A percentile compares a stretch with the other conserved stretches of the same genome.
phyloP scores from a whole-genome alignment of 2,888 invertebrate genomes.

The Nephrotoma flavescens region DNA sequence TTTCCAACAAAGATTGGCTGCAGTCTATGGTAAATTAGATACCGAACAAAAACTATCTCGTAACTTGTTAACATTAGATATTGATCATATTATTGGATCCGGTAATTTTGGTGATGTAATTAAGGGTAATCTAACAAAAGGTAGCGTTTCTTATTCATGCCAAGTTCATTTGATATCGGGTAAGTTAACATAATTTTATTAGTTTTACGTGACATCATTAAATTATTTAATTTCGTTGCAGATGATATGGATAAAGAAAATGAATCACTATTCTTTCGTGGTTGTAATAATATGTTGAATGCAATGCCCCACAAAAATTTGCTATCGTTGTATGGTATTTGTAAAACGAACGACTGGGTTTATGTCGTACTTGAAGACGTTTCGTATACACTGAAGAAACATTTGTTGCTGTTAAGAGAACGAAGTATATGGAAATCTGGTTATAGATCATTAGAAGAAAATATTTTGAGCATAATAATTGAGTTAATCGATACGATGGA shows the following conservation, averaged over 20 bases:
- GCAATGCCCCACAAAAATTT: conserved; percentile 56
- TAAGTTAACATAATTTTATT: conserved; percentile 6
- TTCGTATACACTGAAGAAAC: conserved; percentile 51
- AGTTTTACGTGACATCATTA: not conserved
- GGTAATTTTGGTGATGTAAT: conserved; percentile 69
- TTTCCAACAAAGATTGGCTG: conserved; percentile 60
- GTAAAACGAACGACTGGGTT: conserved; percentile 59
- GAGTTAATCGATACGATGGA: conserved; percentile 59
- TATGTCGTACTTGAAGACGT: conserved; percentile 59
- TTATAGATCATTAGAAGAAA: conserved; percentile 43
- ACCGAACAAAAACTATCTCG: conserved; percentile 38
- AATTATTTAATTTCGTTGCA: conserved; percentile 10
- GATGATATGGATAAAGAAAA: conserved; percentile 34
- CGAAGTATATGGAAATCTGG: conserved; percentile 13
- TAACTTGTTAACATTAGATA: conserved; percentile 55
- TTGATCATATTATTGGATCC: conserved; percentile 50
- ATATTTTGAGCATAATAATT: conserved; percentile 45
- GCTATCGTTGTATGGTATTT: conserved; percentile 60
- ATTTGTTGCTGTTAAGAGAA: conserved; percentile 43
- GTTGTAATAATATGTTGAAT: conserved; percentile 55
- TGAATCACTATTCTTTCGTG: conserved; percentile 43
- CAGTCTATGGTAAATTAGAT: conserved; percentile 41
- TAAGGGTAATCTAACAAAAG: conserved; percentile 45
- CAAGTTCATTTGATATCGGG: conserved; percentile 49
- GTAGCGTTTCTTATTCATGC: conserved; percentile 30